Conservation (phyloP, 1,140 invertebrate genomes). For the Campoletis sonorensis region DNA sequence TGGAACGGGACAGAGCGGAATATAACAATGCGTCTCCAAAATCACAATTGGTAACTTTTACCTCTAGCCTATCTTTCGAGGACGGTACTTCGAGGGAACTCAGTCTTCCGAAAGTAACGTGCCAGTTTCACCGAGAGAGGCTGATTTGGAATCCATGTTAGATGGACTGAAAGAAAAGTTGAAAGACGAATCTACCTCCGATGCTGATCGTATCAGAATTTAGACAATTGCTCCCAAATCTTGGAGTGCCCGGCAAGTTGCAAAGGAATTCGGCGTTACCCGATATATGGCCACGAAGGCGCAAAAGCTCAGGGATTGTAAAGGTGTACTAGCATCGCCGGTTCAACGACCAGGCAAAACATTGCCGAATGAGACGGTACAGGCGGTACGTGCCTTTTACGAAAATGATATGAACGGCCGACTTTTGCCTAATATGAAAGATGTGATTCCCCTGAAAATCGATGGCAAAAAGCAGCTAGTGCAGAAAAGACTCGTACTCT, state of each 20-base stretch:
- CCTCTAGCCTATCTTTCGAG: conserved; percentile 28
- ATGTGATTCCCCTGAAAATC: conserved; percentile 34
- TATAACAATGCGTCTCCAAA: conserved; percentile 7
- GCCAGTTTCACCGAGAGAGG: conserved; percentile 28
- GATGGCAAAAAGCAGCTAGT: conserved; percentile 25
- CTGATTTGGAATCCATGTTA: conserved; percentile 37
- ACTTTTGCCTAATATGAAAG: conserved; percentile 43
- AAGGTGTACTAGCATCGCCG: conserved; percentile 37
- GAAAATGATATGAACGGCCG: conserved; percentile 38
- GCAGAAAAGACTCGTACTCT: conserved; percentile 36
- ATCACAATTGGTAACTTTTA: conserved; percentile 4
- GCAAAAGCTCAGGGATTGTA: conserved; percentile 11
- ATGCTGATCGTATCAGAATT: conserved; percentile 27
- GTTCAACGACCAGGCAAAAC: conserved; percentile 7
- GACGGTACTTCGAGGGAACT: conserved; percentile 9
- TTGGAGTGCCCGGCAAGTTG: conserved; percentile 24
- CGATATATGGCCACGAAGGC: conserved; percentile 39
- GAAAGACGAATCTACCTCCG: conserved; percentile 16
- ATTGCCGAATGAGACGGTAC: not conserved
- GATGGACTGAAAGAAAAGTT: conserved; percentile 40
- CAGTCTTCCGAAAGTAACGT: conserved; percentile 18
- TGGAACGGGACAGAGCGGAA: conserved; percentile 14
- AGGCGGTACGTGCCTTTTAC: conserved; percentile 20
- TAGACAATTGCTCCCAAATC: conserved; percentile 35
- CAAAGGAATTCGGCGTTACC: conserved; percentile 24